Percentiles rank a stretch among this genome's conserved stretches.
These are phyloP conservation scores for Mayetiola destructor DNA, from an alignment of 2,888 invertebrate species.

Conservation along the genomic window DNA sequence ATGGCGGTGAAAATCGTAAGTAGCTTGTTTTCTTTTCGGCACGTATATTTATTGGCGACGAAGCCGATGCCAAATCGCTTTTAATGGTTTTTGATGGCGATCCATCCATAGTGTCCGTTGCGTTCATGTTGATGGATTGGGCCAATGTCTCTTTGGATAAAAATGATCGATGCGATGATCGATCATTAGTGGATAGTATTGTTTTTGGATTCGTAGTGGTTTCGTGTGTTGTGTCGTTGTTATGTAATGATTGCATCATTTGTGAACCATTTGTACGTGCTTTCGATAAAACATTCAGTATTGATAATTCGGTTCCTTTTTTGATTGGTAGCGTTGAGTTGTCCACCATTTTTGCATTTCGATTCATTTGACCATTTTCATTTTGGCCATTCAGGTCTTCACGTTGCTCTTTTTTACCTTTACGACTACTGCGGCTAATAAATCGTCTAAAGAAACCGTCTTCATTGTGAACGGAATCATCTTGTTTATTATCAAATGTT, in stretches of 20 bases:
- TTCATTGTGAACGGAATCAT: conserved; percentile 30
- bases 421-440: conserved; percentile 46
- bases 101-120: not conserved
- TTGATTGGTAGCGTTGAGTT: conserved; percentile 26
- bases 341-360: conserved; percentile 36
- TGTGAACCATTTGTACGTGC: conserved; percentile 26
- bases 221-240: conserved; percentile 22
- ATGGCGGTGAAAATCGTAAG: conserved; percentile 1
- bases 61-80: conserved; percentile 16
- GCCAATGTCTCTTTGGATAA: conserved; percentile 41
- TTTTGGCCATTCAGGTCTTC: conserved; percentile 23
- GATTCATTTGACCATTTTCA: conserved; percentile 16
- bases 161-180: conserved; percentile 40
- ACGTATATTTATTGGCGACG: conserved; percentile 21
- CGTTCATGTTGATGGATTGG: conserved; percentile 29
- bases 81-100: conserved; percentile 25
- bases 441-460: conserved; percentile 49
- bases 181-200: conserved; percentile 21
- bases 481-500: conserved; percentile 16
- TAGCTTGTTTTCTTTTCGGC: not conserved
- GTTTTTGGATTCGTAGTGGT: conserved; percentile 22
- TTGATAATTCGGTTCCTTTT: conserved; percentile 10
- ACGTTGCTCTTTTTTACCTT: conserved; percentile 17
- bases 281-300: conserved; percentile 17
- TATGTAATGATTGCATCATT: conserved; percentile 37